phyloP scores from a whole-genome alignment of 2,888 invertebrate species.

The Hypselothyrea guttata region DNA sequence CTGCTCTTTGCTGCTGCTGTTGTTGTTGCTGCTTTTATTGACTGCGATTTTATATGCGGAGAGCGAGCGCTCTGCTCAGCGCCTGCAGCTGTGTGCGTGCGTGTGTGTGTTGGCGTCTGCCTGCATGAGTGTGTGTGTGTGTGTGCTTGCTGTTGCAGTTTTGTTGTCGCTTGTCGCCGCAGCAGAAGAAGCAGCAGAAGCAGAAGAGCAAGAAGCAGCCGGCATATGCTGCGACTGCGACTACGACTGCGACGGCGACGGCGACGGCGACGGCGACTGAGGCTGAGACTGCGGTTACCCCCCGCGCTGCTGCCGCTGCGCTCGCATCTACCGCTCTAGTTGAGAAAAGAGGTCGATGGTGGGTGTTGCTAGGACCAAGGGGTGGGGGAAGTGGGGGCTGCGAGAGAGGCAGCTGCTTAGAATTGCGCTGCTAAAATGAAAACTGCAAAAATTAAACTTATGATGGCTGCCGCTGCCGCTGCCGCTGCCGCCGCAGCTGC shows the following conservation, averaged over 20 bases:
- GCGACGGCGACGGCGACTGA: too few relatives aligned
- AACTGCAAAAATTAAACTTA: constrained; percentile 66
- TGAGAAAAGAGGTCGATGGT: constrained; percentile 77
- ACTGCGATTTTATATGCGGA: constrained; percentile 67
- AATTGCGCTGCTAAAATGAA: constrained; percentile 57
- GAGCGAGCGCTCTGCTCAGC: constrained; percentile 51
- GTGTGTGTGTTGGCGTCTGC: constrained; percentile 27
- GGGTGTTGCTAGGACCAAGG: constrained; percentile 53
- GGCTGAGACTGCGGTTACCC: constrained; percentile 62
- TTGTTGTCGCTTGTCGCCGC: constrained; percentile 59
- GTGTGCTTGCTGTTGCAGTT: constrained; percentile 59
- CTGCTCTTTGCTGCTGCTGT: constrained; percentile 52
- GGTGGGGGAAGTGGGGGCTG: constrained; percentile 1
- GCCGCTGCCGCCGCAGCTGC: too few relatives aligned
- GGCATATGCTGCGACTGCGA: constrained; percentile 76
- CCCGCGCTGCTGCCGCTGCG: constrained; percentile 22
- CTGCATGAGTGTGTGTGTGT: constrained; percentile 26
- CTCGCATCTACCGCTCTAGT: constrained; percentile 61
- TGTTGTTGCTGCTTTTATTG: constrained; percentile 69
- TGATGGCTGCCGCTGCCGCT: too few relatives aligned
- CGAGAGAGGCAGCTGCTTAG: constrained; percentile 40
- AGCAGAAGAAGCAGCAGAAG: constrained; percentile 68
- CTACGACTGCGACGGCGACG: too few relatives aligned
- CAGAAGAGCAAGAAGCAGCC: constrained; percentile 78
- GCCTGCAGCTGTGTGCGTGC: constrained; percentile 24